Percentiles rank a stretch among this genome's conserved stretches.
These are phyloP conservation scores for Cephalopterus ornatus DNA, from an alignment of 2,113 vertebrate genomes.

Conservation along the genomic window DNA sequence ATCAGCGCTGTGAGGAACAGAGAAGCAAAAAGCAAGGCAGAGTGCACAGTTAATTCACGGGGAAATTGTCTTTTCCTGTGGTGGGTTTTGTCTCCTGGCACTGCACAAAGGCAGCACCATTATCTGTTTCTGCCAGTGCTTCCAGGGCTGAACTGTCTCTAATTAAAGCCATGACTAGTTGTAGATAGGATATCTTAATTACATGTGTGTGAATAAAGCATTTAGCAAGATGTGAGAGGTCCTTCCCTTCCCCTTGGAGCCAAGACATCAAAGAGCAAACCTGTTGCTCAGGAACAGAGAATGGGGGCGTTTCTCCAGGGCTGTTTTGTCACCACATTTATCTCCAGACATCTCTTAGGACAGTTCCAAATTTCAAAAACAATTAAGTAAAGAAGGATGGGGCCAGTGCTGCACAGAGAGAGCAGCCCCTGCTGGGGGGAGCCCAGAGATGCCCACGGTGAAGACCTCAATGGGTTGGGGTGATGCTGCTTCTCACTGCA, in stretches of 20 bases:
- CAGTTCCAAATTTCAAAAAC: not conserved
- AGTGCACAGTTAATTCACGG: not conserved
- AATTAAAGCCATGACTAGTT: constrained; percentile 26
- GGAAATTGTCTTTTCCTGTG: not conserved
- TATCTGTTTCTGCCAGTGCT: constrained; percentile 5
- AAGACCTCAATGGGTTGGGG: rapidly evolving
- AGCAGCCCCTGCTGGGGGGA: not conserved
- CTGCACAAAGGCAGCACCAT: not conserved
- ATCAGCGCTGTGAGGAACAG: not conserved
- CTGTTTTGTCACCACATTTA: not conserved
- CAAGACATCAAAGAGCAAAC: not conserved
- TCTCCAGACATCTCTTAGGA: not conserved
- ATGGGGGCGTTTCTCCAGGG: not conserved
- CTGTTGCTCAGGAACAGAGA: not conserved
- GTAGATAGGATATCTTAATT: constrained; percentile 49
- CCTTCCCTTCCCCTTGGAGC: not conserved
- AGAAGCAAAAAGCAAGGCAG: not conserved
- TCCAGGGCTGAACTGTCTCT: not conserved
- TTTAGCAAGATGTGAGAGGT: not conserved
- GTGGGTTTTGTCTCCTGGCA: not conserved
- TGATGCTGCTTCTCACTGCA: not conserved
- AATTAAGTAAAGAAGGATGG: not conserved
- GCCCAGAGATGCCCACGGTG: not conserved
- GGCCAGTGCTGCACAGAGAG: not conserved
- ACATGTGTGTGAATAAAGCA: not conserved